A percentile compares a stretch with the other conserved stretches of the same genome.
Evolutionary conservation across 1,140 invertebrate species (phyloP).

Genomic region (Rhyzopertha dominica): DNA sequence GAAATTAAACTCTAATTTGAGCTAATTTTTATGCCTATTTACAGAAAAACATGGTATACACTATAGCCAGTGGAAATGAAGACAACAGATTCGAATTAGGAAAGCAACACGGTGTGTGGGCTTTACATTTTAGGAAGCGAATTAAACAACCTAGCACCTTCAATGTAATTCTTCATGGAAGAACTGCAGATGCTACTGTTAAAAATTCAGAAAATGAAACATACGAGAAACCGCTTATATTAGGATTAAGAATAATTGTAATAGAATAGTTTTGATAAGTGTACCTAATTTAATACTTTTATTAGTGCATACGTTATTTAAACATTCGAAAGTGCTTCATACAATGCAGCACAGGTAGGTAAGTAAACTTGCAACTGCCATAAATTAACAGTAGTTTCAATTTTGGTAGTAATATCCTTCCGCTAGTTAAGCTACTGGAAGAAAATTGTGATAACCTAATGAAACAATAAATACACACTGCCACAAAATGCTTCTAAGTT

Average conservation of each 20-base stretch:
- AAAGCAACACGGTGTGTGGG: conserved; percentile 59
- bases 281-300: too few relatives aligned
- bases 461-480: too few relatives aligned
- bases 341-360: too few relatives aligned
- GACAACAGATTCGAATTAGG: conserved; percentile 59
- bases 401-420: too few relatives aligned
- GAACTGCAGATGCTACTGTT: conserved; percentile 35
- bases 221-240: conserved; percentile 54
- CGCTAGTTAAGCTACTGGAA: too few relatives aligned
- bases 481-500: too few relatives aligned
- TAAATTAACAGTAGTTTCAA: too few relatives aligned
- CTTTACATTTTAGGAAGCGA: conserved; percentile 57
- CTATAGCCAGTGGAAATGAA: conserved; percentile 61
- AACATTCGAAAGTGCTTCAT: too few relatives aligned
- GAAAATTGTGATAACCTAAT: too few relatives aligned
- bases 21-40: conserved; percentile 18
- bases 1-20: too few relatives aligned
- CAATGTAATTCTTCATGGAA: conserved; percentile 54
- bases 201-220: conserved; percentile 31
- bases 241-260: conserved; percentile 50
- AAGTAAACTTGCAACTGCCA: too few relatives aligned
- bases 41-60: conserved; percentile 58
- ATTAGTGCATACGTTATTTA: too few relatives aligned
- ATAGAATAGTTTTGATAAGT: conserved; percentile 45
- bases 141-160: conserved; percentile 53